A percentile compares a stretch with the other conserved stretches of the same genome.
phyloP scores from a whole-genome alignment of 1,140 invertebrate species.

The Sitobion miscanthi region DNA sequence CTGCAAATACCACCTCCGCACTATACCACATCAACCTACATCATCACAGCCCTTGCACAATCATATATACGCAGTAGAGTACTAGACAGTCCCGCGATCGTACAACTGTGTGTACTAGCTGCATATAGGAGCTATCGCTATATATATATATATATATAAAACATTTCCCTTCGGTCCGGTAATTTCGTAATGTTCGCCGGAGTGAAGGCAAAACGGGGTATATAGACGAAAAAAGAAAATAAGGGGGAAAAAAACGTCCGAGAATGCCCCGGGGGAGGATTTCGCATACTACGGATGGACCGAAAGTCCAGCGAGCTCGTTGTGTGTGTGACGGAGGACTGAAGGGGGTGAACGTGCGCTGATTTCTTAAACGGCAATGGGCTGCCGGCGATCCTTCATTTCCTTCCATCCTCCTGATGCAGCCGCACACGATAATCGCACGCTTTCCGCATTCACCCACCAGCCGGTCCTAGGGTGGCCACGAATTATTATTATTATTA shows the following conservation, averaged over 20 bases:
- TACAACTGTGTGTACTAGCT: neutral
- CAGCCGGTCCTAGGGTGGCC: neutral
- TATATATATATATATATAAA: neutral
- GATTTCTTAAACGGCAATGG: constrained; percentile 47
- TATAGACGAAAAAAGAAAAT: neutral
- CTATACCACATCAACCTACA: neutral
- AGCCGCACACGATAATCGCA: neutral
- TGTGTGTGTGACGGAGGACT: neutral
- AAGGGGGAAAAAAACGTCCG: neutral
- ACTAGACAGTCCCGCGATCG: neutral
- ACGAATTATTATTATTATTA: constrained; percentile 6
- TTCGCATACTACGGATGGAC: neutral
- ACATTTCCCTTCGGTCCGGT: constrained; percentile 30
- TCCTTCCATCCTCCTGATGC: neutral
- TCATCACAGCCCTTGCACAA: neutral
- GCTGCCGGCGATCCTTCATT: constrained; percentile 48
- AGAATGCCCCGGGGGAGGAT: constrained; percentile 23
- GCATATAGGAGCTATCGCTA: neutral
- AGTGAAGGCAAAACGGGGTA: constrained; percentile 8
- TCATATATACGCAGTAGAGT: neutral
- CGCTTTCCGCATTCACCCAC: neutral
- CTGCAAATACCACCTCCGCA: neutral
- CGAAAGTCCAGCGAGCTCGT: neutral
- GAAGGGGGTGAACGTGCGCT: constrained; percentile 14
- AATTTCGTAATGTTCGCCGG: constrained; percentile 31